phyloP scores from a whole-genome alignment of 1,140 invertebrate species.

The Pantala flavescens region DNA sequence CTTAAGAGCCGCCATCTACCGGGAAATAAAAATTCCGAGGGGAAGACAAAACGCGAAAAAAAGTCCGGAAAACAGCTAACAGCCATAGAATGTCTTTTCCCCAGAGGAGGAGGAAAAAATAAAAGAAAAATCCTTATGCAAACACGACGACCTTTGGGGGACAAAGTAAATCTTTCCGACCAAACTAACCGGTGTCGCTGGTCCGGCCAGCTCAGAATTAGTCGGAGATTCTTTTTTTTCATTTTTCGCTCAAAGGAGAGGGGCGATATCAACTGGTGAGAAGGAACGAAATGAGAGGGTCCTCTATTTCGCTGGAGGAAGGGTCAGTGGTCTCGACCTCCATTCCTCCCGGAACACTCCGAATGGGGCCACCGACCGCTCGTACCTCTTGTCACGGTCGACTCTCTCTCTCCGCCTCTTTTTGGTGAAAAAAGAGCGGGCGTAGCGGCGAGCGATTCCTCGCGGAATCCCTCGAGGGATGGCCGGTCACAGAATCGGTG shows the following conservation, averaged over 20 bases:
- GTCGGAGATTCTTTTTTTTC: too few species aligned
- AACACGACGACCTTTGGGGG: constrained; percentile 2
- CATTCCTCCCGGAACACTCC: background rate
- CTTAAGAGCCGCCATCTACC: too few species aligned
- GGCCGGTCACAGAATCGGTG: background rate
- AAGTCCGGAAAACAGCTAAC: too few species aligned
- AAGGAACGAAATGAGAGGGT: background rate
- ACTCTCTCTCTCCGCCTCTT: background rate
- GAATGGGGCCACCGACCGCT: background rate
- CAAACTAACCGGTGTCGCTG: background rate
- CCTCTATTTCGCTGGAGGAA: background rate
- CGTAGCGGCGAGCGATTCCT: background rate
- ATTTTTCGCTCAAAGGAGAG: too few species aligned
- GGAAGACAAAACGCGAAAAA: too few species aligned
- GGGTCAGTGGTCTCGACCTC: constrained; percentile 1
- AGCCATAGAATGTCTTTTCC: too few species aligned
- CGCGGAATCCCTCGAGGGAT: background rate
- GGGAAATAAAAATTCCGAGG: too few species aligned
- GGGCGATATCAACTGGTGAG: background rate
- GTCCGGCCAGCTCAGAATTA: background rate
- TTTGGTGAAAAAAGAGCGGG: too few species aligned
- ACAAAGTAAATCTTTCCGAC: background rate
- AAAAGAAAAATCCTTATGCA: background rate
- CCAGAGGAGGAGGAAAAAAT: too few species aligned
- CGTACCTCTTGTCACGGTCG: background rate